A percentile compares a stretch with the other conserved stretches of the same genome.
phyloP scores from a whole-genome alignment of 2,113 vertebrate species.

The Camelus bactrianus region DNA sequence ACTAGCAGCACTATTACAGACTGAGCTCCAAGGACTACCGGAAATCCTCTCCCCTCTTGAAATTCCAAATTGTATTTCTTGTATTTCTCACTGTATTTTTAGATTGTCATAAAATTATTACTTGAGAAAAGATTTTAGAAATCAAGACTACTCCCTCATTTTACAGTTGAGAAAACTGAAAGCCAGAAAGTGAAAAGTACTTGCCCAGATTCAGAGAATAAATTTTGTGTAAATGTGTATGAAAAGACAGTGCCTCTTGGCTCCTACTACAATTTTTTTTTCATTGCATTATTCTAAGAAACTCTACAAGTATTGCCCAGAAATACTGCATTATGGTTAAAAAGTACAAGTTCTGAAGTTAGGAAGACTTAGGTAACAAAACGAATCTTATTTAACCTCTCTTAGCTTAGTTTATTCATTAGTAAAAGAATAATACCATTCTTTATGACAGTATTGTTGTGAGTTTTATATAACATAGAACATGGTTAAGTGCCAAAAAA shows the following conservation, averaged over 20 bases:
- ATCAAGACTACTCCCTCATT: not conserved
- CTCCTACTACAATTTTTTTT: not conserved
- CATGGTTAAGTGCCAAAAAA: not conserved
- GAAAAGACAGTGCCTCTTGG: not conserved
- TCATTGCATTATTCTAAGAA: constrained; percentile 30
- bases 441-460: not conserved
- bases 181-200: constrained; percentile 8
- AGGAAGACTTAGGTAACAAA: not conserved
- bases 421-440: constrained; percentile 22
- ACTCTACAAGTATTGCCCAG: not conserved
- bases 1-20: not conserved
- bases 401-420: not conserved
- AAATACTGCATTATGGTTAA: not conserved
- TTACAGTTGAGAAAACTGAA: constrained; percentile 18
- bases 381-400: not conserved
- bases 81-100: constrained; percentile 12
- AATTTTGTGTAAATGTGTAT: not conserved
- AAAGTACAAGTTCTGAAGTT: not conserved
- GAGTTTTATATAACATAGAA: not conserved
- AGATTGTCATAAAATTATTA: constrained; percentile 17
- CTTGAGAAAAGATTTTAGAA: not conserved
- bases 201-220: constrained; percentile 6
- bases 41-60: not conserved
- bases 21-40: not conserved
- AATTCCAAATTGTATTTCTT: constrained; percentile 54